Conservation (phyloP, 1,140 invertebrate genomes). For the Drosophila rufa region DNA sequence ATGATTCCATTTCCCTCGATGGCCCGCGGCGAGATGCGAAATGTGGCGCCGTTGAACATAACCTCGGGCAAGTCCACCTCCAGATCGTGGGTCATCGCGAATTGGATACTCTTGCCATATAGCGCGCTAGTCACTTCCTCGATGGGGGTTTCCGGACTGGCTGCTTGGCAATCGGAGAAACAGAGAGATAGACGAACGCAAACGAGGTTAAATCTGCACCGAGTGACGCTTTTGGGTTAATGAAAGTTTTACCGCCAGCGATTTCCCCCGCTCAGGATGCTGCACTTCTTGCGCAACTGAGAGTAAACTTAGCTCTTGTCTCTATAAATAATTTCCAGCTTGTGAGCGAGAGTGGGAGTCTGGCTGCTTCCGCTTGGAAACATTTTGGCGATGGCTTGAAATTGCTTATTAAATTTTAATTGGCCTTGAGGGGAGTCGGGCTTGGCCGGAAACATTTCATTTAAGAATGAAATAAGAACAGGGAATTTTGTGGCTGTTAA, state of each 20-base stretch:
- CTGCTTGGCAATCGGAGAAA: slow-evolving; percentile 22
- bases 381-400: background rate
- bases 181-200: slow-evolving; percentile 4
- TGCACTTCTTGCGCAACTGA: slow-evolving; percentile 8
- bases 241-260: slow-evolving; percentile 52
- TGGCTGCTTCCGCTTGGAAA: slow-evolving; percentile 2
- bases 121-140: slow-evolving; percentile 90
- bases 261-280: slow-evolving; percentile 13
- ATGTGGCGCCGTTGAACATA: slow-evolving; percentile 89
- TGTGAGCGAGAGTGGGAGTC: background rate
- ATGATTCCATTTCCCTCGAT: slow-evolving; percentile 90
- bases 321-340: slow-evolving; percentile 1
- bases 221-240: slow-evolving; percentile 66
- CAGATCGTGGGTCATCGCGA: slow-evolving; percentile 91
- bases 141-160: slow-evolving; percentile 86
- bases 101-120: slow-evolving; percentile 89
- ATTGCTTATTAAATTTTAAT: slow-evolving; percentile 1
- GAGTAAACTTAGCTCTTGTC: background rate
- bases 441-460: background rate
- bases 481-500: background rate
- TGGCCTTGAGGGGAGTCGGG: background rate
- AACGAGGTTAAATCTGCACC: slow-evolving; percentile 20
- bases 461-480: background rate
- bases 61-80: slow-evolving; percentile 89
- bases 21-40: slow-evolving; percentile 90